phyloP scores from a whole-genome alignment of 2,113 vertebrate species.

The Nycticorax nycticorax region DNA sequence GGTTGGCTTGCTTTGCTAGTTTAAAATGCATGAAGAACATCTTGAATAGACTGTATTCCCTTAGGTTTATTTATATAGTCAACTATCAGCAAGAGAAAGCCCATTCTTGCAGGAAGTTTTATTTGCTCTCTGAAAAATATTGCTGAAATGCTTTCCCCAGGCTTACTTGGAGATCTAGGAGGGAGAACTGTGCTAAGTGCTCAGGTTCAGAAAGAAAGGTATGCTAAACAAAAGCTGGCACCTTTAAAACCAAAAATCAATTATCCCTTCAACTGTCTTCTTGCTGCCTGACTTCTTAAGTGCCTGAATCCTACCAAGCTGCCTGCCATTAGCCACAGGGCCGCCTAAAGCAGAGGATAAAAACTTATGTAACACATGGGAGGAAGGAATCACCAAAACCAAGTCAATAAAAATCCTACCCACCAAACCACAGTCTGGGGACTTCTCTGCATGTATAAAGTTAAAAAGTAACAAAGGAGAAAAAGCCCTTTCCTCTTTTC shows the following conservation, averaged over 20 bases:
- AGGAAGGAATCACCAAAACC: neutral
- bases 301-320: neutral
- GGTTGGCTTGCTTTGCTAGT: neutral
- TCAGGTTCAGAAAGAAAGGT: neutral
- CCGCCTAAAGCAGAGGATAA: neutral
- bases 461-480: neutral
- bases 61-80: neutral
- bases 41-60: neutral
- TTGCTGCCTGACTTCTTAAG: neutral
- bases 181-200: neutral
- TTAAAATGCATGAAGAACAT: neutral
- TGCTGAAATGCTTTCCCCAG: neutral
- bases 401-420: neutral
- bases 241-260: neutral
- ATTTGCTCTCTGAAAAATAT: neutral
- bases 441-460: neutral
- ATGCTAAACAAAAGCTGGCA: neutral
- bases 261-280: neutral
- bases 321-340: neutral
- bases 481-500: neutral
- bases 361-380: fast-evolving
- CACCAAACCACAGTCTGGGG: neutral
- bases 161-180: neutral
- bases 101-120: neutral
- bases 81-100: neutral